Evolutionary conservation across 2,797 vertebrate species (phyloP), one percentile per base, ranked within the genome.

Genomic region (Aphelocoma californica): DNA sequence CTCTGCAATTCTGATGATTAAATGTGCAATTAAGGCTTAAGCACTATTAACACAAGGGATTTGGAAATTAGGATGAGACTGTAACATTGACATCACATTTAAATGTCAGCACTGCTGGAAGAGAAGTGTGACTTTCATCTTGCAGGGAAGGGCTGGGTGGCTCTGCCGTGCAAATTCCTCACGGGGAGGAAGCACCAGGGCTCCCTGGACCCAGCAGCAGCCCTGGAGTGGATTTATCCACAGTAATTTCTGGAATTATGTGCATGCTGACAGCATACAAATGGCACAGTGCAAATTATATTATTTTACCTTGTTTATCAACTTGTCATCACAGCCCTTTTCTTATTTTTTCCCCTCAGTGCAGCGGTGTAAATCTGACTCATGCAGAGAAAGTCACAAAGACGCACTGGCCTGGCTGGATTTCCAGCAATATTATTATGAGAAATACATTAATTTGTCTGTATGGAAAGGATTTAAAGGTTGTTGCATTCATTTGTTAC

Each of bases 391-490:
- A 90, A 95, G 82, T 53, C 91, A 69, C 87, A 36, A 61, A 91
- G 91, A 96, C 88, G 92, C 86, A 71, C 70, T 44, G 56, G 18
- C 77, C 69, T 72, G 66, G 84, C 92, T 90, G 47, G 25, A 81
- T 82, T 81, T 75, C 73, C 53, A 90, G 91, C 70, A 90, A 67
- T 67, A 29, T 94, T 94, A 81, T 80, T 47, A 92, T 77, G 90
- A 95, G 95, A 92, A 96, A 96, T 95, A 42, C 86, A 79, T 96
- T 94, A 51, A 92, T 97, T 98, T 96, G 85, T 95, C 96, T 95
- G 29, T n/a, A 72, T 45, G 82, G 78, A 92, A 97, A 96, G 89
- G 94, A 97, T 97, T 96, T 97, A 95, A 95, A 97, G 93, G 91
- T 62, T 85, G 80, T 83, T 87, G 89, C 78, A 31, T 95, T 94